Base-by-base conservation (phyloP, 2,797 vertebrate species). In the Podarcis lilfordi region DNA sequence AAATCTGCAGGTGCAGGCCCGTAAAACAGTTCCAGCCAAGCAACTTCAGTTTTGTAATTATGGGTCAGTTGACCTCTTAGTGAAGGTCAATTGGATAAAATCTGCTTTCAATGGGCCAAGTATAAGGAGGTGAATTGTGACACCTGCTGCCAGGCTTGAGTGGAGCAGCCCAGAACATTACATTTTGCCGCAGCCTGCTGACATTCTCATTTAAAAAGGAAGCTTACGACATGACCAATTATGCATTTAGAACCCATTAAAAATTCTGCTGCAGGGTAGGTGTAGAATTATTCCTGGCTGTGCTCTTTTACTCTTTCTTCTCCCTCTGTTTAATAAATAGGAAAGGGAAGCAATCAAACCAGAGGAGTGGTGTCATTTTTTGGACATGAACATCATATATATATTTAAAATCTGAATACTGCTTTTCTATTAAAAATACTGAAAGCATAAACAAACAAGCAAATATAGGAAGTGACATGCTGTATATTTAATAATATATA, bases 31-130 rank as follows among this genome's bases (percentile, higher is more conserved):
- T 88, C 80, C 72, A 75, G 69, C 76, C 61, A 88, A 77, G 78
- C 84, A 77, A 90, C 68, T 84, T 90, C 91, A 80, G 86, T 82
- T 88, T 69, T 90, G 79, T 91, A 89, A 92, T 91, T 92, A 91
- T 89, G 86, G 84, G 86, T 87, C 84, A 80, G 80, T 85, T 85
- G 86, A 90, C 85, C 86, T 82, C 84, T 69, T 55, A 61, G 72
- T 69, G 75, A 87, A 90, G 90, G 90, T 91, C 86, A 90, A 88
- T 84, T 88, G 86, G 90, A 89, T 90, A 81, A 90, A 89, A 91
- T 91, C 84, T 77, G 81, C 84, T 89, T 86, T 88, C 84, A 82
- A 82, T 82, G 87, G 88, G 88, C 81, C 86, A 72, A 84, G 55
- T 59, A 86, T 89, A 84, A 86, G 86, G 90, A 88, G 72, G 90